phyloP scores from a whole-genome alignment of 2,888 invertebrate genomes.

The Scrobipalpa atriplicella region DNA sequence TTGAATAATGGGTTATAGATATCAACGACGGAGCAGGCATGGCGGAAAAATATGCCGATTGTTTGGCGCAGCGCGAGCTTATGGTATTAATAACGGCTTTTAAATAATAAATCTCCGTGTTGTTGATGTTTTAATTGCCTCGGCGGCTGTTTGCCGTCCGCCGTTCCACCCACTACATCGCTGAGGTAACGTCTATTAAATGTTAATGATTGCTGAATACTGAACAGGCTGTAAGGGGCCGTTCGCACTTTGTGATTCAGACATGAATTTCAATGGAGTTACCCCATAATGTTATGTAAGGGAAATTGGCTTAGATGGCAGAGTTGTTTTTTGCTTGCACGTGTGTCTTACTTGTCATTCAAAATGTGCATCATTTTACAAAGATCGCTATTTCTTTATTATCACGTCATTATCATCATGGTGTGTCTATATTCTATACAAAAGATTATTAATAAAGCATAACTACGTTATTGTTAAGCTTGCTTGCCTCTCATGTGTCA shows the following conservation, averaged over 20 bases:
- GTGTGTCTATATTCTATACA: too few species aligned
- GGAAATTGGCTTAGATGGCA: neutral
- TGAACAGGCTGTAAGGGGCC: slow-evolving; percentile 19
- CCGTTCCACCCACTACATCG: slow-evolving; percentile 20
- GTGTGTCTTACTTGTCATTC: too few species aligned
- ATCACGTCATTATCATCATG: too few species aligned
- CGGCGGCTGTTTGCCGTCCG: slow-evolving; percentile 32
- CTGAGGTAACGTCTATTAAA: slow-evolving; percentile 22
- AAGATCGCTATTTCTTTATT: too few species aligned
- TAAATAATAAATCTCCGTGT: slow-evolving; percentile 59
- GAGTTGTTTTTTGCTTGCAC: too few species aligned
- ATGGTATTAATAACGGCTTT: slow-evolving; percentile 58
- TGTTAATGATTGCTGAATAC: slow-evolving; percentile 19
- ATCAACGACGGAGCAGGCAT: slow-evolving; percentile 71
- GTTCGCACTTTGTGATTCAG: neutral
- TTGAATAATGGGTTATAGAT: slow-evolving; percentile 79
- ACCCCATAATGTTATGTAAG: neutral
- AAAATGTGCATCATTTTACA: too few species aligned
- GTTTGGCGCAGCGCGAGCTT: slow-evolving; percentile 55
- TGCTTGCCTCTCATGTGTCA: too few species aligned
- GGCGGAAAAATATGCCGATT: slow-evolving; percentile 74
- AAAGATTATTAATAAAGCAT: too few species aligned
- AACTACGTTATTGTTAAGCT: too few species aligned
- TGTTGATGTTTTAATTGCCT: slow-evolving; percentile 59
- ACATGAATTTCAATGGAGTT: slow-evolving; percentile 8